These are phyloP conservation scores for Drosophila prostipennis DNA, from an alignment of 2,888 invertebrate genomes.

Conservation along the genomic window DNA sequence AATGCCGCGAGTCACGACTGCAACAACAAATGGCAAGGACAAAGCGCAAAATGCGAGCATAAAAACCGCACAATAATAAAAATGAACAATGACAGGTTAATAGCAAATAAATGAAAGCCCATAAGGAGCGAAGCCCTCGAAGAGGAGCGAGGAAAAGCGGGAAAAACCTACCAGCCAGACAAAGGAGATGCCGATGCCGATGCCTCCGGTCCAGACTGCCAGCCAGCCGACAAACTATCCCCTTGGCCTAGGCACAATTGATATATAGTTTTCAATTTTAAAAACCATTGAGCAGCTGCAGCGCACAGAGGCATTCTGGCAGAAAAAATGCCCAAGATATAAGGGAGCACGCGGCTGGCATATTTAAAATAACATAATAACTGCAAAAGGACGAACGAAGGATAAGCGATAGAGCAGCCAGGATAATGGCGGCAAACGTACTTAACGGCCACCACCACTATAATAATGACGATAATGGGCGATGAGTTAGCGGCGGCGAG, in stretches of 20 bases:
- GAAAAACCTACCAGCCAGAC: constrained; percentile 13
- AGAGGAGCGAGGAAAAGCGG: constrained; percentile 10
- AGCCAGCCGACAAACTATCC: constrained; percentile 53
- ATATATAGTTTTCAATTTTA: constrained; percentile 82
- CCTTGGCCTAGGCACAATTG: constrained; percentile 77
- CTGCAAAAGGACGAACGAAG: constrained; percentile 8
- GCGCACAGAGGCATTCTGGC: constrained; percentile 22
- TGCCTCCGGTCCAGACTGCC: constrained; percentile 16
- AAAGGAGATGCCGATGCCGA: constrained; percentile 36
- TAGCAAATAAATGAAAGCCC: constrained; percentile 83
- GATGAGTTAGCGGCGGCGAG: constrained; percentile 43
- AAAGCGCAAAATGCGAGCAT: constrained; percentile 57
- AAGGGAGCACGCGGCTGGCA: constrained; percentile 40
- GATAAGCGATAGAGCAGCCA: constrained; percentile 17
- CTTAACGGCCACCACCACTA: constrained; percentile 75
- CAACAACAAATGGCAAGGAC: constrained; percentile 50
- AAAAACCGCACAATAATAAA: constrained; percentile 77
- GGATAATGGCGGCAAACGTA: constrained; percentile 69
- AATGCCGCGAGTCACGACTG: constrained; percentile 72
- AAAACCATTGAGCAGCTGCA: constrained; percentile 70
- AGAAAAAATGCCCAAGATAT: constrained; percentile 20
- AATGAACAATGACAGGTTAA: constrained; percentile 84
- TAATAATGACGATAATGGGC: constrained; percentile 80
- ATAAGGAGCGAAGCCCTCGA: constrained; percentile 65
- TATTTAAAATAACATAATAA: constrained; percentile 66